A percentile compares a stretch with the other conserved stretches of the same genome.
Conservation (phyloP, 2,888 invertebrate genomes). For the Tipula helvola region DNA sequence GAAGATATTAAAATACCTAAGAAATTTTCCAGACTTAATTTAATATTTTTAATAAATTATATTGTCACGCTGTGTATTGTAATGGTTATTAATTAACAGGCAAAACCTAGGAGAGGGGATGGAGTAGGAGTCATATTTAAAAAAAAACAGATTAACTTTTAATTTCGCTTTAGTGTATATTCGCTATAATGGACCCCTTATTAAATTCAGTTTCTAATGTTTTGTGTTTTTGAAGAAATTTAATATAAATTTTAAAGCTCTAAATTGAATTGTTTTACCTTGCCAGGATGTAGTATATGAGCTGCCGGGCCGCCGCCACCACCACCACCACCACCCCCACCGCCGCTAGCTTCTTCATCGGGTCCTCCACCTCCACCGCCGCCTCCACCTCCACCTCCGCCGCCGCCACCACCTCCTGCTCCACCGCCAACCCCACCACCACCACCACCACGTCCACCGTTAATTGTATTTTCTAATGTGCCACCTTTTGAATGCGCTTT, state of each 20-base stretch:
- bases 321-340: background rate
- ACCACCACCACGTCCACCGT: slow-evolving; percentile 58
- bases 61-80: too few relatives aligned
- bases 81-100: too few relatives aligned
- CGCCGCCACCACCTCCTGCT: slow-evolving; percentile 24
- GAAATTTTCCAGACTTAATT: background rate
- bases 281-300: slow-evolving; percentile 76
- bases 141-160: too few relatives aligned
- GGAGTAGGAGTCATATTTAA: too few relatives aligned
- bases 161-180: too few relatives aligned
- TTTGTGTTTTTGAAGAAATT: too few relatives aligned
- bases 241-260: too few relatives aligned
- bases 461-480: slow-evolving; percentile 81
- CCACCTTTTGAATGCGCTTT: slow-evolving; percentile 89
- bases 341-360: slow-evolving; percentile 21
- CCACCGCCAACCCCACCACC: slow-evolving; percentile 40
- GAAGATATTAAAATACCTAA: background rate
- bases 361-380: slow-evolving; percentile 48
- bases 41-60: too few relatives aligned
- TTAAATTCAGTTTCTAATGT: too few relatives aligned
- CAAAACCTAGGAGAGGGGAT: too few relatives aligned
- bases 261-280: slow-evolving; percentile 37
- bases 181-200: too few relatives aligned
- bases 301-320: slow-evolving; percentile 41
- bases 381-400: slow-evolving; percentile 31